Conservation (phyloP, 2,888 invertebrate species). For the Hypsopygia costalis region DNA sequence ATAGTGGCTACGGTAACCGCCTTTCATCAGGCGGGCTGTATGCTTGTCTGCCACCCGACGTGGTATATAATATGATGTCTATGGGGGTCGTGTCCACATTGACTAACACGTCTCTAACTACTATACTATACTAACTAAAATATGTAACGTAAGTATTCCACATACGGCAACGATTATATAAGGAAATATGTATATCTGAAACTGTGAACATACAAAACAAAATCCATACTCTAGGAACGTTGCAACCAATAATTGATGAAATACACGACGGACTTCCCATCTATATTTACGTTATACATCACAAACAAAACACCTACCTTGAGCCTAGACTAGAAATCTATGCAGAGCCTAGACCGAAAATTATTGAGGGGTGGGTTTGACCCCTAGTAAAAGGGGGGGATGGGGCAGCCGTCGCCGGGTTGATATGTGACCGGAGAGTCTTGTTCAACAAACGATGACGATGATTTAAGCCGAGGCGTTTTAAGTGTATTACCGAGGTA, state of each 20-base stretch:
- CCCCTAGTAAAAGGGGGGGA: constrained; percentile 16
- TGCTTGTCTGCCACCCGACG: no score
- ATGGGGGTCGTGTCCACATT: no score
- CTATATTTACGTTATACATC: constrained; percentile 49
- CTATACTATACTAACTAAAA: no score
- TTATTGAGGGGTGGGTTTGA: constrained; percentile 48
- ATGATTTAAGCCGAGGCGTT: constrained; percentile 79
- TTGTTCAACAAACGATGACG: constrained; percentile 81
- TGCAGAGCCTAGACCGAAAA: constrained; percentile 66
- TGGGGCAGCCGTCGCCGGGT: constrained; percentile 52
- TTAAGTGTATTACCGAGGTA: constrained; percentile 78
- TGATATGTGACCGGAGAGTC: constrained; percentile 80
- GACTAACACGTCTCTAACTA: no score
- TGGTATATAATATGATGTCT: no score
- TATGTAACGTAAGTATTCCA: no score
- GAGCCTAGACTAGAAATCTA: constrained; percentile 70
- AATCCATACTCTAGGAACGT: background rate
- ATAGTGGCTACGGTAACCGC: no score
- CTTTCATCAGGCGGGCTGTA: no score
- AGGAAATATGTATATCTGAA: no score
- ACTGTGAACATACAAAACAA: background rate
- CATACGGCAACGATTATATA: no score
- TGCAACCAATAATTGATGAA: constrained; percentile 38
- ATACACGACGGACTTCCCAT: constrained; percentile 41
- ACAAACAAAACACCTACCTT: constrained; percentile 59